Evolutionary conservation across 2,113 vertebrate species (phyloP).

Genomic region (Labeo catla): DNA sequence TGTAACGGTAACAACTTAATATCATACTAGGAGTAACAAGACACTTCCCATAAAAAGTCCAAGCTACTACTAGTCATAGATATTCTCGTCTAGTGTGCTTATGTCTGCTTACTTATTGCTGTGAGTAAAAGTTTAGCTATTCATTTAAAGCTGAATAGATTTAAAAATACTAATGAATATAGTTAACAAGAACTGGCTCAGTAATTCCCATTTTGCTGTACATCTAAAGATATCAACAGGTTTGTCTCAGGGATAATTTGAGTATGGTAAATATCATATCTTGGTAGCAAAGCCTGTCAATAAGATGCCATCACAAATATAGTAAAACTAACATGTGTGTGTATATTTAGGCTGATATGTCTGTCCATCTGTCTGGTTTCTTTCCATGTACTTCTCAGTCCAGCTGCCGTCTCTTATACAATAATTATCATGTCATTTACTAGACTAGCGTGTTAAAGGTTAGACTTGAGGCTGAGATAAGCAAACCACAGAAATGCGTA

Average conservation of each 20-base stretch:
- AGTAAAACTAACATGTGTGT: slow-evolving; percentile 40
- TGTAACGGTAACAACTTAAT: background rate
- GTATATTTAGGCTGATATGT: slow-evolving; percentile 73
- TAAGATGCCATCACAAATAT: background rate
- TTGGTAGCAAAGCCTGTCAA: background rate
- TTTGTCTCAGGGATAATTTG: background rate
- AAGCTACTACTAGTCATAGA: slow-evolving; percentile 44
- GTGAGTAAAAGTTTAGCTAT: background rate
- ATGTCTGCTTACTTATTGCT: slow-evolving; percentile 68
- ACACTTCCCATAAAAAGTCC: slow-evolving; percentile 39
- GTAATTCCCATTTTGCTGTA: background rate
- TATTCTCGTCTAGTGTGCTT: slow-evolving; percentile 65
- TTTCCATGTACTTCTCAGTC: slow-evolving; percentile 40
- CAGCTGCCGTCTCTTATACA: slow-evolving; percentile 1
- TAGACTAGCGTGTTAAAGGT: background rate
- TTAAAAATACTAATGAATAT: background rate
- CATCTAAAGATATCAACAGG: background rate
- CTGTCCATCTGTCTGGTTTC: slow-evolving; percentile 63
- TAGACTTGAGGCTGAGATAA: slow-evolving; percentile 15
- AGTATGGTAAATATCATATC: background rate
- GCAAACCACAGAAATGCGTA: background rate
- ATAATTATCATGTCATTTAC: background rate
- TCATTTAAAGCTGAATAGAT: background rate
- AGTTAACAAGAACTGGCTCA: background rate
- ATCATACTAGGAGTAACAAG: slow-evolving; percentile 45